phyloP scores from a whole-genome alignment of 2,113 vertebrate genomes.

The Ictalurus punctatus region DNA sequence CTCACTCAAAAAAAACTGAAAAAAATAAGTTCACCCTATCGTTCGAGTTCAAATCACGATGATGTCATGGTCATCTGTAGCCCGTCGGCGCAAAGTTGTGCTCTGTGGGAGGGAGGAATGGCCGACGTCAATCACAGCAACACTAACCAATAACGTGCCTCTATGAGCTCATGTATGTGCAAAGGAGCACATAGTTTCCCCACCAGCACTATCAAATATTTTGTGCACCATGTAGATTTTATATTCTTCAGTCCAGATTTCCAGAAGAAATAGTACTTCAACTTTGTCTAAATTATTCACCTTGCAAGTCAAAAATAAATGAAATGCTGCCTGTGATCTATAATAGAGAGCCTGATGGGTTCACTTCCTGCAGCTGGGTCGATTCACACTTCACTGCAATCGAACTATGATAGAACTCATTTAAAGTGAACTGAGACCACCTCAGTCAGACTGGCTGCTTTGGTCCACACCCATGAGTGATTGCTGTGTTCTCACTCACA shows the following conservation, averaged over 20 bases:
- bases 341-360: not conserved
- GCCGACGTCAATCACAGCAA: not conserved
- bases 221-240: too few species aligned
- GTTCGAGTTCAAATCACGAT: too few species aligned
- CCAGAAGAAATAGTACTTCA: too few species aligned
- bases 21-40: too few species aligned
- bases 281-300: not conserved
- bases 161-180: not conserved
- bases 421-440: not conserved
- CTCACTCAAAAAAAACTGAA: too few species aligned
- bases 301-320: not conserved
- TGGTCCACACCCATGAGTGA: not conserved
- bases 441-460: not conserved
- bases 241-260: too few species aligned
- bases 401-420: not conserved
- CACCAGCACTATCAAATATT: not conserved
- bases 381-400: not conserved
- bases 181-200: not conserved
- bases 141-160: not conserved
- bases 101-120: not conserved
- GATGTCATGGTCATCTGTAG: not conserved
- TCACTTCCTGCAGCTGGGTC: not conserved
- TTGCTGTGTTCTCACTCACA: not conserved
- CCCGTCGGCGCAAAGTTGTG: not conserved
- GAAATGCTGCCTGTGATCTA: not conserved